These are phyloP conservation scores for Zeugodacus cucurbitae DNA, from an alignment of 1,140 invertebrate species.

Conservation along the genomic window DNA sequence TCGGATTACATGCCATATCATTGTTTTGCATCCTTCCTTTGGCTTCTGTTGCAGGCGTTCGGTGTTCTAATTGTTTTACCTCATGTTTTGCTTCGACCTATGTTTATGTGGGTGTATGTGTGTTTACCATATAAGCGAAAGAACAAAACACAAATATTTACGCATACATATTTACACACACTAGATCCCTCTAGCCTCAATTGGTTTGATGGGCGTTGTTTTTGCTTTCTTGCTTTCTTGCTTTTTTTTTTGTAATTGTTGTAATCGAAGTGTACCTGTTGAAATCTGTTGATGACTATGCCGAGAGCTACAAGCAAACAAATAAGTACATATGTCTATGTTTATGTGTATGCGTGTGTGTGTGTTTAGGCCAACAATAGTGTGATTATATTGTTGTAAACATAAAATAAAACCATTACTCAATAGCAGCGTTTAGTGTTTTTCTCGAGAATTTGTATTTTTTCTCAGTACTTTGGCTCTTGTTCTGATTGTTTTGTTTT, in stretches of 20 bases:
- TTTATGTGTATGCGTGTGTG: not conserved
- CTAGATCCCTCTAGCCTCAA: not conserved
- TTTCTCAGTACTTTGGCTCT: not conserved
- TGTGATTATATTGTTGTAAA: not conserved
- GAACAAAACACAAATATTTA: conserved; percentile 8
- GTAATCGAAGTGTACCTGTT: conserved; percentile 36
- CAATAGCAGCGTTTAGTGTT: not conserved
- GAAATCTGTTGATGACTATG: not conserved
- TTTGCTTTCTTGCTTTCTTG: not conserved
- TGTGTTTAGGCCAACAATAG: not conserved
- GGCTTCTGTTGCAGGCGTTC: conserved; percentile 25
- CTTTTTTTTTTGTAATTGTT: conserved; percentile 2
- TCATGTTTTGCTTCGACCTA: not conserved
- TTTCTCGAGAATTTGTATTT: not conserved
- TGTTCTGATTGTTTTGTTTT: not conserved
- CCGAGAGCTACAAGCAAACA: not conserved
- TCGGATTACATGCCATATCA: conserved; percentile 19
- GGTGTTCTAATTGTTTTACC: conserved; percentile 22
- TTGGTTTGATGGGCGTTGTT: not conserved
- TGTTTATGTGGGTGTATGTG: not conserved
- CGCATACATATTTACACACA: not conserved
- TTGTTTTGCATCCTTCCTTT: conserved; percentile 38
- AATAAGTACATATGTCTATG: not conserved
- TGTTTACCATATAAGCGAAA: not conserved
- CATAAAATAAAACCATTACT: not conserved